Base-by-base conservation (phyloP, 2,113 vertebrate species). In the Drymodes brunneopygia region DNA sequence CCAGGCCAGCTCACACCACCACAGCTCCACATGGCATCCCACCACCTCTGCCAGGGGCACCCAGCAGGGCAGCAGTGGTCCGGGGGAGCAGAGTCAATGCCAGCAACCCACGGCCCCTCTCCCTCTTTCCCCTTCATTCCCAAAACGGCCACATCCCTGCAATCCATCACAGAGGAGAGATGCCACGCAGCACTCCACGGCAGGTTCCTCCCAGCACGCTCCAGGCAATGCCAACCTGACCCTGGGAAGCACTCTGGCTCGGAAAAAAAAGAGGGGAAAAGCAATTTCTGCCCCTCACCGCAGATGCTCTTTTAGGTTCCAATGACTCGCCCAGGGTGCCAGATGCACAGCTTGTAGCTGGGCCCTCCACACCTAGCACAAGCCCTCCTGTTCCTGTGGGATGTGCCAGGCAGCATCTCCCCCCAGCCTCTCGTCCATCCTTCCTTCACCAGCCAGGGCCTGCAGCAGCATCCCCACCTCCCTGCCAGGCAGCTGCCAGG, bases 41-140 rank as follows among this genome's bases (percentile, higher is more conserved):
- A 6, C 14, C 16, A 7, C 38, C 38, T 2, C 86, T 1, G 42
- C 31, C 2, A 0, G 12, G 36, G 48, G 40, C 33, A 79, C 12
- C 40, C 35, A 1, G 50, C 0, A 5, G 12, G 79, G 45, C 33
- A 14, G 45, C 15, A 20, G 29, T 5, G 11, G 20, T 14, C 23
- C 1, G 0, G 47, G 6, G 2, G 9, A 77, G 33, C 0, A 0
- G 21, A 50, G 8, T 25, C 7, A 4, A 7, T 9, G 71, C 27
- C 74, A 33, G 33, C 6, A 7, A 36, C 64, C 5, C n/a, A 1
- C 54, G 9, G 9, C 0, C 31, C 28, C 15, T n/a, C 47, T 42
- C 42, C 23, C 25, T 21, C 44, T 28, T 27, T 25, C 7, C n/a
- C 18, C n/a, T 48, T 45, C 47, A 1, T 6, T 25, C 48, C 62